These are phyloP conservation scores for Ditula angustiorana DNA, from an alignment of 2,888 invertebrate genomes.

Conservation along the genomic window DNA sequence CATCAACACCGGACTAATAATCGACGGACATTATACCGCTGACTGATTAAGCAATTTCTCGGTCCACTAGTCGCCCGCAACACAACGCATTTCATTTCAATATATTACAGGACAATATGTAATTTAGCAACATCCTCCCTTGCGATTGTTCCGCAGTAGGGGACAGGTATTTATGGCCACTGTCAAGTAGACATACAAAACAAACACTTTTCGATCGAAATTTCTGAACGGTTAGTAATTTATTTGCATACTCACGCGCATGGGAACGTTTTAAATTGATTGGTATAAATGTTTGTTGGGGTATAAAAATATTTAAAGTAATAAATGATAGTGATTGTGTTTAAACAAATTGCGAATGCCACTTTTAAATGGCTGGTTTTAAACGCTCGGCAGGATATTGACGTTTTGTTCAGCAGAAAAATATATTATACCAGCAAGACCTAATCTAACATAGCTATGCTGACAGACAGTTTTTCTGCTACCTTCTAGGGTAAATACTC, in stretches of 20 bases:
- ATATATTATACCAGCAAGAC: no score
- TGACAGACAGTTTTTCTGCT: no score
- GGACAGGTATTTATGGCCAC: slow-evolving; percentile 63
- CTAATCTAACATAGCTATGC: no score
- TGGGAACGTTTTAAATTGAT: slow-evolving; percentile 31
- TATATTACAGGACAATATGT: slow-evolving; percentile 74
- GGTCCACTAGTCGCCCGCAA: slow-evolving; percentile 68
- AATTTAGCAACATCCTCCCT: slow-evolving; percentile 76
- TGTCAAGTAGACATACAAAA: slow-evolving; percentile 53
- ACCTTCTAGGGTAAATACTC: no score
- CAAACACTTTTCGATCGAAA: slow-evolving; percentile 42
- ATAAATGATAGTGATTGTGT: no score
- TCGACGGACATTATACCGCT: slow-evolving; percentile 72
- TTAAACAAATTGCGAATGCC: not conserved
- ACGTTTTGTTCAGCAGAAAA: no score
- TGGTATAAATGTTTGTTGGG: slow-evolving; percentile 14
- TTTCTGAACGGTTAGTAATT: slow-evolving; percentile 26
- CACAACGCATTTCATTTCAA: slow-evolving; percentile 78
- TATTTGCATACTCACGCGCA: slow-evolving; percentile 30
- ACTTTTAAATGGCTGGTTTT: not conserved
- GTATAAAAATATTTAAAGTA: not conserved
- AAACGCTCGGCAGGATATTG: no score
- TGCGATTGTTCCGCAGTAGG: slow-evolving; percentile 48
- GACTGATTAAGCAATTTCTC: slow-evolving; percentile 82
- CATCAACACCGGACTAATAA: slow-evolving; percentile 73